Base-by-base conservation (phyloP, 2,888 invertebrate genomes). In the Achlya flavicornis region DNA sequence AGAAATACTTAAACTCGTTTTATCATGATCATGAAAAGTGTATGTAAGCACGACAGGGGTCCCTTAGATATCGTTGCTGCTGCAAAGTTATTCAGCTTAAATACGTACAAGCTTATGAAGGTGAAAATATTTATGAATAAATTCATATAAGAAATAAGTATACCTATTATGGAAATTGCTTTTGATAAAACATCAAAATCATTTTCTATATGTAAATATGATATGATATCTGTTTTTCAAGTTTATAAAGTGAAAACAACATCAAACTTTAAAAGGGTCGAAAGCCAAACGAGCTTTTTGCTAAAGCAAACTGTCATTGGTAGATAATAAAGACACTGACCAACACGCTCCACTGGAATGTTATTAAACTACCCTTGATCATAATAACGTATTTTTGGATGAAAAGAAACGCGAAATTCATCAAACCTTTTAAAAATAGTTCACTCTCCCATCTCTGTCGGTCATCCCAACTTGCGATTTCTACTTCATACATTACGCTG, bases 1-100 rank as follows among this genome's bases (percentile, higher is more conserved):
- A 14, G 4, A 71, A 66, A 76, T 69, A 67, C 66, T 63, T 71
- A 66, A 66, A 74, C 70, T 74, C 64, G 72, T 66, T 73, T 76
- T 73, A 75, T 77, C 70, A 65, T 67, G 66, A 76, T 63, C 66
- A 69, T 75, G 71, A 78, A 73, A 80, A 73, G 72, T 68, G 69
- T 65, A 70, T 66, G 71, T 70, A 66, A 63, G 63, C 64, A 61
- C 63, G 12, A 62, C 63, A 67, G 67, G 71, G 68, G 63, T 66
- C 63, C 64, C 70, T 71, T 68, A 69, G 64, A 66, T 66, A 58
- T 48, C 53, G 53, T 19, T 3, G 2, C 19, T 53, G 10, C 19
- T n/a, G 7, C n/a, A 46, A 46, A 46, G 46, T n/a, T 53, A 19
- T 53, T 8, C 53, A 19, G 41, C n/a, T n/a, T 46, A 43, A 14